These are phyloP conservation scores for Drosophila paucipuncta DNA, from an alignment of 2,888 invertebrate species.

Conservation along the genomic window DNA sequence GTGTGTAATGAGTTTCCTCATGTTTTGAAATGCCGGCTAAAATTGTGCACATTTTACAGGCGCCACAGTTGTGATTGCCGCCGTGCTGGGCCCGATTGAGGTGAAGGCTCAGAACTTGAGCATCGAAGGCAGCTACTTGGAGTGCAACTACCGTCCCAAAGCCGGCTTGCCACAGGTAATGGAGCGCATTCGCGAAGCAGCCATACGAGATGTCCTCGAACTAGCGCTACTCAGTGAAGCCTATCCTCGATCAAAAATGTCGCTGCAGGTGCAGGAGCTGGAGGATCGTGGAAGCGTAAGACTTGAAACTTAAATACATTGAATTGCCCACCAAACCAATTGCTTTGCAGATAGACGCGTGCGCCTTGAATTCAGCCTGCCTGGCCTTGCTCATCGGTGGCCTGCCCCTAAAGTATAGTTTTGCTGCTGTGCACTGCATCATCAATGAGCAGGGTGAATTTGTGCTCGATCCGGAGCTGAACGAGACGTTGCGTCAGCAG, in stretches of 20 bases:
- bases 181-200: slow-evolving; percentile 91
- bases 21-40: slow-evolving; percentile 13
- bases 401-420: slow-evolving; percentile 92
- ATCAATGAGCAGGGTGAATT: slow-evolving; percentile 88
- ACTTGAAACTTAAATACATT: not conserved
- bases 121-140: slow-evolving; percentile 91
- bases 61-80: slow-evolving; percentile 91
- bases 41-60: slow-evolving; percentile 86
- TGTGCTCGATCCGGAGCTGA: slow-evolving; percentile 88
- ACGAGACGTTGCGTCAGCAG: slow-evolving; percentile 86
- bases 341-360: slow-evolving; percentile 88
- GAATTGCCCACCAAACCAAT: not conserved
- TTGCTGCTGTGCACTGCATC: slow-evolving; percentile 92
- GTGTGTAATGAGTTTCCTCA: slow-evolving; percentile 84
- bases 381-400: slow-evolving; percentile 93
- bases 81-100: slow-evolving; percentile 94
- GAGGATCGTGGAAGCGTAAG: slow-evolving; percentile 93
- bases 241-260: slow-evolving; percentile 93
- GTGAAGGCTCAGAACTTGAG: slow-evolving; percentile 91
- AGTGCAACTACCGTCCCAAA: slow-evolving; percentile 91
- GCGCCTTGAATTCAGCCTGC: slow-evolving; percentile 93
- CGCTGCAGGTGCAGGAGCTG: slow-evolving; percentile 93
- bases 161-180: slow-evolving; percentile 90
- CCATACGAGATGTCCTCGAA: slow-evolving; percentile 92
- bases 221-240: slow-evolving; percentile 89